These are phyloP conservation scores for Sphenopsis melanotis DNA, from an alignment of 2,797 vertebrate genomes.

Conservation along the genomic window DNA sequence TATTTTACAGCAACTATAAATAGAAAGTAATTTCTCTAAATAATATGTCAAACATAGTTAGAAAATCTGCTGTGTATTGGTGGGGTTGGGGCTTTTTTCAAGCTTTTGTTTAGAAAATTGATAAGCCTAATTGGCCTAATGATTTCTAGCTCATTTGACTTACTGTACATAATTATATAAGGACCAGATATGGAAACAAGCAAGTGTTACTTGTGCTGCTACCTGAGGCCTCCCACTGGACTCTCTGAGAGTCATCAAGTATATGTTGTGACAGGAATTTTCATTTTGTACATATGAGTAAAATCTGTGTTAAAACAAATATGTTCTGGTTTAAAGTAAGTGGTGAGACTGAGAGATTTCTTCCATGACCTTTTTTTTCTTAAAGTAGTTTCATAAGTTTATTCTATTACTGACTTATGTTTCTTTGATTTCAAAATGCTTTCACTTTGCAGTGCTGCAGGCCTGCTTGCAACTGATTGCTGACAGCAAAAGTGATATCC, in stretches of 20 bases:
- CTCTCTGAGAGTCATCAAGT: background rate
- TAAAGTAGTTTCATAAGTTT: background rate
- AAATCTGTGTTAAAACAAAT: background rate
- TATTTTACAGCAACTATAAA: background rate
- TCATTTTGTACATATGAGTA: background rate
- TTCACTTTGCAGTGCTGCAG: conserved; percentile 79
- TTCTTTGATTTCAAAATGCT: conserved; percentile 20
- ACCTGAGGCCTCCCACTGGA: background rate
- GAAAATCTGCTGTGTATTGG: background rate
- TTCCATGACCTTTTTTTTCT: background rate
- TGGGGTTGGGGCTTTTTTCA: background rate
- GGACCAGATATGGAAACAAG: background rate
- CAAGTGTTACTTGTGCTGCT: background rate
- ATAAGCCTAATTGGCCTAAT: background rate
- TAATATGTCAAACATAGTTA: background rate
- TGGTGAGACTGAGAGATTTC: background rate
- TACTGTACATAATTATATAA: background rate
- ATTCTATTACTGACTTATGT: background rate
- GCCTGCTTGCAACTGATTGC: conserved; percentile 91
- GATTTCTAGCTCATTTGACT: background rate
- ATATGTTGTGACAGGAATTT: background rate
- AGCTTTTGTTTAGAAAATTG: background rate
- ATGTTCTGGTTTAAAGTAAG: background rate
- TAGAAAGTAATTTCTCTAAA: background rate
- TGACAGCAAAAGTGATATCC: conserved; percentile 80